phyloP scores from a whole-genome alignment of 2,113 vertebrate species.

The Onychorhynchus coronatus region DNA sequence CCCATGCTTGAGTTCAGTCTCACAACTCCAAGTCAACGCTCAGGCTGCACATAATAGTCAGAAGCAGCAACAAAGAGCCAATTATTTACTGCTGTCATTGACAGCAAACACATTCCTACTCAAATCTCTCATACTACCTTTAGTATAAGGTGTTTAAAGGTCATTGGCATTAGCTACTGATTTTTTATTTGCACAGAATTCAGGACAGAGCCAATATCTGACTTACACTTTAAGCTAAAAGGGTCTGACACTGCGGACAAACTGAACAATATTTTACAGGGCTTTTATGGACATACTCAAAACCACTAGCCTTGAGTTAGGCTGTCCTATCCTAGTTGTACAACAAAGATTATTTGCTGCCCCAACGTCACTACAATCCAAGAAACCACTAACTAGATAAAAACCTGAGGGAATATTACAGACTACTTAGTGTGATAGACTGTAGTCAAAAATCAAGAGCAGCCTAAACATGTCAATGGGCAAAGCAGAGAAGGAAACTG shows the following conservation, averaged over 20 bases:
- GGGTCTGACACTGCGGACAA: neutral
- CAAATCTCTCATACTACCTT: neutral
- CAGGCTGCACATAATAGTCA: neutral
- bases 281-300: neutral
- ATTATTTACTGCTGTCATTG: neutral
- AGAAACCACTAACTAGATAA: neutral
- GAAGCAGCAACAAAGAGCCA: neutral
- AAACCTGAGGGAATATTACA: neutral
- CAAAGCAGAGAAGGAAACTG: neutral
- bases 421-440: neutral
- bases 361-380: neutral
- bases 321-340: neutral
- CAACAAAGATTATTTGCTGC: neutral
- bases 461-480: neutral
- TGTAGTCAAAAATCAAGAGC: neutral
- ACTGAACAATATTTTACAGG: neutral
- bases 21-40: neutral
- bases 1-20: accelerated
- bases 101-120: neutral
- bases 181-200: neutral
- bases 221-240: neutral
- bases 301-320: neutral
- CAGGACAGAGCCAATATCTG: neutral
- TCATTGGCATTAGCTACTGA: neutral
- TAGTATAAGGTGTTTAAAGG: neutral